Percentiles rank a stretch among this genome's conserved stretches.
These are phyloP conservation scores for Prinia subflava DNA, from an alignment of 2,113 vertebrate genomes.

Conservation along the genomic window DNA sequence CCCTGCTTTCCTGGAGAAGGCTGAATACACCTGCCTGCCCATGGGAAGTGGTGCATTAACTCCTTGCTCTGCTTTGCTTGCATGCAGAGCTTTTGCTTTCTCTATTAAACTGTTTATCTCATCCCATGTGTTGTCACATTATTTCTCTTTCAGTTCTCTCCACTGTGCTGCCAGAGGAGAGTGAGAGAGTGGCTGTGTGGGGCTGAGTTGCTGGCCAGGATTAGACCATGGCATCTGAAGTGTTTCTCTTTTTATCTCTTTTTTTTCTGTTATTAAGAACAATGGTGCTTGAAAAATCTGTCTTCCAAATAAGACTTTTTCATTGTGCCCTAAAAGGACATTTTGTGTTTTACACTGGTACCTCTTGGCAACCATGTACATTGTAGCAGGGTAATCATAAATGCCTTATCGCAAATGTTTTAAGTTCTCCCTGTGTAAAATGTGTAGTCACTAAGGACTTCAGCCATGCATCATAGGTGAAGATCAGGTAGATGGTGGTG, in stretches of 20 bases:
- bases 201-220: background rate
- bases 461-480: background rate
- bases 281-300: background rate
- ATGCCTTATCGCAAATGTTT: background rate
- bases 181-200: fast-evolving
- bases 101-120: background rate
- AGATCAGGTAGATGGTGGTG: background rate
- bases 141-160: background rate
- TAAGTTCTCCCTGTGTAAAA: background rate
- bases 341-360: background rate
- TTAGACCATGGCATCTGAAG: background rate
- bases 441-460: background rate
- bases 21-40: background rate
- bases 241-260: background rate
- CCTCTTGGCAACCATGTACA: background rate
- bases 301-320: background rate
- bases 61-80: background rate
- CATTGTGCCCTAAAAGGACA: background rate
- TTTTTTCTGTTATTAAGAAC: background rate
- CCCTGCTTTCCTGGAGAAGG: background rate
- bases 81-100: background rate
- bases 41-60: background rate
- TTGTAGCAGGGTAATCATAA: background rate
- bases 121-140: background rate
- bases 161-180: background rate